A percentile compares a stretch with the other conserved stretches of the same genome.
These are phyloP conservation scores for Ailuropoda melanoleuca DNA, from an alignment of 2,113 vertebrate genomes.

Conservation along the genomic window DNA sequence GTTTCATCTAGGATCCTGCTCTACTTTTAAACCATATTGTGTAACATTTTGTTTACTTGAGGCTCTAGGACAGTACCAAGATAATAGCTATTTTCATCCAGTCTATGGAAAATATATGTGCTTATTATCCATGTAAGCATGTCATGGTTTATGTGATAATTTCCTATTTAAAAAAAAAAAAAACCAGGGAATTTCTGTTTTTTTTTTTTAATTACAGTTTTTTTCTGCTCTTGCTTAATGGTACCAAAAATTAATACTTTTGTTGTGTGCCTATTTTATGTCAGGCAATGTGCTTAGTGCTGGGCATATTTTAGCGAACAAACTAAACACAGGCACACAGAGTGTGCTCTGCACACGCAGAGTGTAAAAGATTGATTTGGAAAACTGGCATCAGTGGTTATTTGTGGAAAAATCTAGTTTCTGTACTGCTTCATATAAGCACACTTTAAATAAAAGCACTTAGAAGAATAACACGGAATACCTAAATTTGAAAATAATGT, in stretches of 20 bases:
- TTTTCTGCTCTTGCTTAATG: background rate
- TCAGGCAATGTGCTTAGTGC: background rate
- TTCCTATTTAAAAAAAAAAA: conserved; percentile 8
- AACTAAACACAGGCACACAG: background rate
- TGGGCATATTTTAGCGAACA: background rate
- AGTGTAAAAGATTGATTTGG: background rate
- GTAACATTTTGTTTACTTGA: background rate
- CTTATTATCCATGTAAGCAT: background rate
- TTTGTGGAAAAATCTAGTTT: background rate
- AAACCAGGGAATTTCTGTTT: background rate
- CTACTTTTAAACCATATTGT: background rate
- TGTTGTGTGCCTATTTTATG: background rate
- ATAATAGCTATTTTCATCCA: background rate
- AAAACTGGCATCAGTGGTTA: background rate
- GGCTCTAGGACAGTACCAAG: background rate
- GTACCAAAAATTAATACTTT: background rate
- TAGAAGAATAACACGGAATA: background rate
- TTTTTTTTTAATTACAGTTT: background rate
- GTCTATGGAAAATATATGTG: background rate
- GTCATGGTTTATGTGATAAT: background rate
- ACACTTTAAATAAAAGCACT: background rate
- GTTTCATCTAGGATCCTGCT: background rate
- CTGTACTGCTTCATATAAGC: background rate
- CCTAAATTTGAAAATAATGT: conserved; percentile 18
- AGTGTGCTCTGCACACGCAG: no score